Percentiles rank a stretch among this genome's conserved stretches.
Conservation (phyloP, 2,113 vertebrate species). For the Bos javanicus region DNA sequence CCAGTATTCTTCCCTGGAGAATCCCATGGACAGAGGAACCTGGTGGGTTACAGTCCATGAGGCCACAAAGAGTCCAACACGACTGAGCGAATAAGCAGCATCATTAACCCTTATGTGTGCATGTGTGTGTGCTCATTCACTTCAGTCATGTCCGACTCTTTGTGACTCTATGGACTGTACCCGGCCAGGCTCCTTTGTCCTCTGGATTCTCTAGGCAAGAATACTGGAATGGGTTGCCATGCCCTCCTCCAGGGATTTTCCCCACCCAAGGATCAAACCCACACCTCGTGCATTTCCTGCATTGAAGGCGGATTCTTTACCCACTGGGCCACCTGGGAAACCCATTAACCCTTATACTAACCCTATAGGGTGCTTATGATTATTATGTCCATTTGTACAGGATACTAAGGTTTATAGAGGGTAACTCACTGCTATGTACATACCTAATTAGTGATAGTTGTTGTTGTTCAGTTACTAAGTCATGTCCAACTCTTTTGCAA, state of each 20-base stretch:
- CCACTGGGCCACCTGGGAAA: neutral
- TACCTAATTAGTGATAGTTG: neutral
- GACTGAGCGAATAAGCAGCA: neutral
- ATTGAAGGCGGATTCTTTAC: neutral
- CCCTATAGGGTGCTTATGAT: neutral
- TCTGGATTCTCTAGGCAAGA: neutral
- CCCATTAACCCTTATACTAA: neutral
- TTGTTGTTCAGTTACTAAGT: neutral
- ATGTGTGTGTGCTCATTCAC: neutral
- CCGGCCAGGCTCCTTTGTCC: neutral
- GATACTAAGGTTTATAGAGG: neutral
- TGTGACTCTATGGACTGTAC: neutral
- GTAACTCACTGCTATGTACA: neutral
- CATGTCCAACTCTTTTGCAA: neutral
- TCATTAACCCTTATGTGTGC: neutral
- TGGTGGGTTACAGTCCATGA: neutral
- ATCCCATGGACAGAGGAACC: neutral
- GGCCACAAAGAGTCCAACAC: neutral
- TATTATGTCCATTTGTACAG: neutral
- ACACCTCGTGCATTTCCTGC: neutral
- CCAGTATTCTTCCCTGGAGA: neutral
- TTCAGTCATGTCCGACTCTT: neutral
- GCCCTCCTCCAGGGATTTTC: neutral
- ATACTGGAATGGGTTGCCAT: neutral
- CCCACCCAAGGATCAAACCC: neutral